These are phyloP conservation scores for Colinus virginianus DNA, from an alignment of 2,113 vertebrate genomes.

Conservation along the genomic window DNA sequence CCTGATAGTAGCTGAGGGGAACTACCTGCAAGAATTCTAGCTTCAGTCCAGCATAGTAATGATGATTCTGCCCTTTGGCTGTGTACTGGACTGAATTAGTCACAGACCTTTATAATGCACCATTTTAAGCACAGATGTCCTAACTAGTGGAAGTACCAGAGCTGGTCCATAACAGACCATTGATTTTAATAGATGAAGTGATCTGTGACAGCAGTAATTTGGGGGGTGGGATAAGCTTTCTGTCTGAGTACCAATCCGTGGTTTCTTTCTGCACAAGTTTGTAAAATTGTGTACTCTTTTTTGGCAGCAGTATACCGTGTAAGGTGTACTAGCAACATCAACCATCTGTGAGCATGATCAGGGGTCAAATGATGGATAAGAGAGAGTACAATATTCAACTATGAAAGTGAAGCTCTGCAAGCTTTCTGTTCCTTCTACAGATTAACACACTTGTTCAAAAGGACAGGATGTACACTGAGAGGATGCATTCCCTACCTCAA, in stretches of 20 bases:
- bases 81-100: not conserved
- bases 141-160: not conserved
- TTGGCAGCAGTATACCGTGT: not conserved
- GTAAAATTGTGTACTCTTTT: not conserved
- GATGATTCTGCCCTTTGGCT: not conserved
- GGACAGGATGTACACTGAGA: accelerated
- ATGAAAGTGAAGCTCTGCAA: not conserved
- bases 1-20: not conserved
- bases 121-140: not conserved
- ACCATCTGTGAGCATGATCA: not conserved
- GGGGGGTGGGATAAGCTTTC: not conserved
- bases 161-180: not conserved
- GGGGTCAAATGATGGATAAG: not conserved
- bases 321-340: not conserved
- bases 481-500: not conserved
- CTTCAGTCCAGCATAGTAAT: not conserved
- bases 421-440: not conserved
- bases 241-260: not conserved
- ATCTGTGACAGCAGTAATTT: not conserved
- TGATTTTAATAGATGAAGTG: not conserved
- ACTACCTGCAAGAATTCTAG: not conserved
- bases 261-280: not conserved
- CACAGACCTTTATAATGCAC: not conserved
- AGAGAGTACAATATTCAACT: not conserved
- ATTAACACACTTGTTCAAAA: not conserved